Percentiles rank a stretch among this genome's conserved stretches.
Conservation (phyloP, 2,888 invertebrate genomes). For the Clepsis dumicolana region DNA sequence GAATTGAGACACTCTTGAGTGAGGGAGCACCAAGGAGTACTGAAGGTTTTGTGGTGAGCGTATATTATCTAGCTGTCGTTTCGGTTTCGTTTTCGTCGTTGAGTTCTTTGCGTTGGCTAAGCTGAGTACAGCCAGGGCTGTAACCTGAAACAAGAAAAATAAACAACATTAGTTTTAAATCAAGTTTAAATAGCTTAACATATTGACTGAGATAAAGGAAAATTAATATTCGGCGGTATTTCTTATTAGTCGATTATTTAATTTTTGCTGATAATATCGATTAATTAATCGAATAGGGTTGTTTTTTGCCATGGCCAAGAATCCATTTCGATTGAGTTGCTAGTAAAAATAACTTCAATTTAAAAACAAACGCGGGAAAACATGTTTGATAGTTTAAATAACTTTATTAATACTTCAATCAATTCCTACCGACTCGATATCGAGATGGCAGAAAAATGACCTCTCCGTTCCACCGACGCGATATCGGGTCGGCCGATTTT, state of each 20-base stretch:
- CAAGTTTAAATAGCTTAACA: no score
- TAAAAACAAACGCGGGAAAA: background rate
- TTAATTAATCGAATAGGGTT: background rate
- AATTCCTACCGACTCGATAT: no score
- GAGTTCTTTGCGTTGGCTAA: conserved; percentile 80
- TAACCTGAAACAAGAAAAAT: conserved; percentile 81
- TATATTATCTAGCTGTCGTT: conserved; percentile 82
- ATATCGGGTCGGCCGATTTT: no score
- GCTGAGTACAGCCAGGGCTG: conserved; percentile 85
- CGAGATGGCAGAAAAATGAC: no score
- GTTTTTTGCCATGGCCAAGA: conserved; percentile 8
- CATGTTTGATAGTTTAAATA: background rate
- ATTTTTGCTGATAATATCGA: background rate
- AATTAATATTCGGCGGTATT: no score
- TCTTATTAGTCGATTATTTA: background rate
- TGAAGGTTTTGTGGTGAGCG: conserved; percentile 87
- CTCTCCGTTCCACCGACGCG: no score
- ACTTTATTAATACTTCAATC: no score
- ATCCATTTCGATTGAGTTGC: conserved; percentile 20
- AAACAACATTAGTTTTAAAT: conserved; percentile 13
- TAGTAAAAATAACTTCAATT: background rate
- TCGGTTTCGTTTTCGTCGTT: conserved; percentile 82
- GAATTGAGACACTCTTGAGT: conserved; percentile 83
- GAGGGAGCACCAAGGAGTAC: conserved; percentile 86
- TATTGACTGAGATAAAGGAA: no score